These are phyloP conservation scores for Carlito syrichta DNA, from an alignment of 2,113 vertebrate species.

Conservation along the genomic window DNA sequence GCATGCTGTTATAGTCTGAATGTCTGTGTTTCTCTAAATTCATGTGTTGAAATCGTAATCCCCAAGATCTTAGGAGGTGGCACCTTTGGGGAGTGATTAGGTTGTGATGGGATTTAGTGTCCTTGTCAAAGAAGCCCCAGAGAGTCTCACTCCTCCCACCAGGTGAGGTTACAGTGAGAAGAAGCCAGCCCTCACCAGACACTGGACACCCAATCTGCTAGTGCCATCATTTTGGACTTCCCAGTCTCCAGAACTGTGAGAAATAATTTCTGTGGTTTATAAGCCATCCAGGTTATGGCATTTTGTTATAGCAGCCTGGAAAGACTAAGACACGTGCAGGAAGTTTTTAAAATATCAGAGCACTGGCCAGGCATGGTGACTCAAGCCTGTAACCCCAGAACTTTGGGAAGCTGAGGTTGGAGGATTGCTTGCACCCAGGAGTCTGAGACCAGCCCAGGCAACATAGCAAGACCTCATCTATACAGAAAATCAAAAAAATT, in stretches of 20 bases:
- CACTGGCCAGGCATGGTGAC: too few species aligned
- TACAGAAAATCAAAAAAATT: too few species aligned
- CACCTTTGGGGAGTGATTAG: not conserved
- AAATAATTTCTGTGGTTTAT: not conserved
- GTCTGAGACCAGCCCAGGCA: too few species aligned
- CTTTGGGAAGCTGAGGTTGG: too few species aligned
- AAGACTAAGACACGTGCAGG: not conserved
- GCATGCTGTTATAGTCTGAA: not conserved
- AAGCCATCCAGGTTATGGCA: not conserved
- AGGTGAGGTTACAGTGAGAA: accelerated
- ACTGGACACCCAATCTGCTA: not conserved
- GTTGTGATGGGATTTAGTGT: too few species aligned
- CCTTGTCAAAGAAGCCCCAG: not conserved
- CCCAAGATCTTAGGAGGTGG: not conserved
- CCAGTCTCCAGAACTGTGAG: not conserved
- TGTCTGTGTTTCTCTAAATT: not conserved
- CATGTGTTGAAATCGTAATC: not conserved
- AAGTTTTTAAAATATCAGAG: not conserved
- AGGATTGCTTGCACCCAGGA: too few species aligned
- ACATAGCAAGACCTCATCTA: too few species aligned
- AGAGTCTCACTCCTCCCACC: not conserved
- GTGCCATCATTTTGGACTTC: not conserved
- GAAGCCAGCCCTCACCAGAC: not conserved
- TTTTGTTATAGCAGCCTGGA: not conserved
- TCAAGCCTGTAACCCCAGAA: too few species aligned